Conservation (phyloP, 2,113 vertebrate species). For the Caranx melampygus region DNA sequence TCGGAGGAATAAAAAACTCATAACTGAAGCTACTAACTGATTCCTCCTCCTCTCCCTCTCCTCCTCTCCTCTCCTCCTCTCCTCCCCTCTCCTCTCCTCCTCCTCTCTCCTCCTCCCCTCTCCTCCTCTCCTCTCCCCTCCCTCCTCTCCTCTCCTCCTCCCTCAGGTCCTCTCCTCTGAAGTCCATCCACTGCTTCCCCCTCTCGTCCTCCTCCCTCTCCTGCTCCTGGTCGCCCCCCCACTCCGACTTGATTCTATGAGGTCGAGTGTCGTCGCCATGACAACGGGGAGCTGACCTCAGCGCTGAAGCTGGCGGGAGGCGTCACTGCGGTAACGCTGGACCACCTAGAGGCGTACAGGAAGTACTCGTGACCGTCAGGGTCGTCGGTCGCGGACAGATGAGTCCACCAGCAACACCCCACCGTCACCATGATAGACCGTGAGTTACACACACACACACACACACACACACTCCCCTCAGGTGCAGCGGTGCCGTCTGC, state of each 20-base stretch:
- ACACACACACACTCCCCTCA: constrained; percentile 9
- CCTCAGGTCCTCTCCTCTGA: constrained; percentile 87
- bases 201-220: constrained; percentile 92
- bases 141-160: not conserved
- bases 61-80: too few species aligned
- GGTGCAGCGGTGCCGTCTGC: constrained; percentile 8
- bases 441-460: constrained; percentile 80
- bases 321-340: constrained; percentile 68
- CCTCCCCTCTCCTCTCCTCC: too few species aligned
- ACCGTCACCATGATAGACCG: constrained; percentile 97
- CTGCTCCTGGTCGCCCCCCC: constrained; percentile 90
- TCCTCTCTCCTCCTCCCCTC: too few species aligned
- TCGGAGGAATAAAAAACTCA: not conserved
- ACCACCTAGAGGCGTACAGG: constrained; percentile 67
- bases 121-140: too few species aligned
- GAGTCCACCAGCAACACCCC: constrained; percentile 80
- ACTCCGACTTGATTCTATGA: constrained; percentile 88
- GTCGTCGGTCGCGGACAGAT: constrained; percentile 58
- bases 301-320: constrained; percentile 41
- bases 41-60: too few species aligned
- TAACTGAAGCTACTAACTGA: too few species aligned
- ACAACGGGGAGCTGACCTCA: constrained; percentile 55
- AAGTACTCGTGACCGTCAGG: constrained; percentile 67
- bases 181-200: constrained; percentile 91
- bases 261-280: constrained; percentile 69